phyloP scores from a whole-genome alignment of 2,888 invertebrate genomes.

The Ptychoptera contaminata region DNA sequence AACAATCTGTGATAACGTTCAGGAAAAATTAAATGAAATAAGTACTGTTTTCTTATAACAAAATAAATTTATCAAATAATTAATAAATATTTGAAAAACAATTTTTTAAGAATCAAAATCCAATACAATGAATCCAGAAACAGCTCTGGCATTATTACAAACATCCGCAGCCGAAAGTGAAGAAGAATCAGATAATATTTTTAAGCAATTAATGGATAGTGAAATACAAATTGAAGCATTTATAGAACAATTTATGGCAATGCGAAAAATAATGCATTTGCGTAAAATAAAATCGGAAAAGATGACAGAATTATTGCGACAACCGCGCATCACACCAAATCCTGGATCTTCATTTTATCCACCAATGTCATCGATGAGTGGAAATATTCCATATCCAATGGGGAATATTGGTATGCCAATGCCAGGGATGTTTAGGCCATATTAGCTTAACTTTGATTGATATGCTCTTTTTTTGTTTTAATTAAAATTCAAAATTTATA shows the following conservation, averaged over 20 bases:
- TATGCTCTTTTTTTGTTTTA: too few species aligned
- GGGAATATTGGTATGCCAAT: constrained; percentile 66
- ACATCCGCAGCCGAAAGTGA: constrained; percentile 85
- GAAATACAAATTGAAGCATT: constrained; percentile 65
- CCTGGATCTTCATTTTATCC: constrained; percentile 20
- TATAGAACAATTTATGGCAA: constrained; percentile 63
- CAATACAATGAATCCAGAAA: constrained; percentile 66
- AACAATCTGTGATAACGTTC: constrained; percentile 48
- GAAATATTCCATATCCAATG: constrained; percentile 44
- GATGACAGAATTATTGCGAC: constrained; percentile 56
- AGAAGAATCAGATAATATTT: constrained; percentile 75
- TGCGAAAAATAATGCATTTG: constrained; percentile 60
- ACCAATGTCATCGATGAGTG: constrained; percentile 32
- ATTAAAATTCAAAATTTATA: too few species aligned
- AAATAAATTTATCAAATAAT: constrained; percentile 17
- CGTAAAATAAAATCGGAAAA: constrained; percentile 88
- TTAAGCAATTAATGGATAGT: constrained; percentile 59
- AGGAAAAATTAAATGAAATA: constrained; percentile 58
- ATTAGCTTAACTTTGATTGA: too few species aligned
- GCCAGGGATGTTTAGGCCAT: constrained; percentile 35
- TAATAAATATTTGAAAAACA: constrained; percentile 2
- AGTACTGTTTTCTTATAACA: constrained; percentile 38
- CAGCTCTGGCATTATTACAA: constrained; percentile 74
- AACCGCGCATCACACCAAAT: constrained; percentile 24
- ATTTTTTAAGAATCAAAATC: constrained; percentile 47